Percentiles rank a stretch among this genome's conserved stretches.
phyloP scores from a whole-genome alignment of 2,113 vertebrate species.

The Corythaixoides concolor region DNA sequence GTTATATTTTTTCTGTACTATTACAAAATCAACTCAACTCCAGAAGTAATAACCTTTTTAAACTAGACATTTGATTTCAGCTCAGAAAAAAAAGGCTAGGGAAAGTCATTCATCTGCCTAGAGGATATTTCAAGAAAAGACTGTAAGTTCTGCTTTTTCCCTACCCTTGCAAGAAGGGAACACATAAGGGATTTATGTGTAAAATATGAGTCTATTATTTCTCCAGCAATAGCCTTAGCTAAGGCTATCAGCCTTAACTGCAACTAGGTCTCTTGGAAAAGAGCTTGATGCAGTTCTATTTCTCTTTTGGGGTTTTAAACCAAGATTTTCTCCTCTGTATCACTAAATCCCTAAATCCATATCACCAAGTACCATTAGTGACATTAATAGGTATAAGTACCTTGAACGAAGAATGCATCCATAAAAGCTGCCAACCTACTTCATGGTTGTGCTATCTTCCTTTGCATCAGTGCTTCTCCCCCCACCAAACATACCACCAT shows the following conservation, averaged over 20 bases:
- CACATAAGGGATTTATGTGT: background rate
- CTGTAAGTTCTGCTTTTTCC: background rate
- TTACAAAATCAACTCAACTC: background rate
- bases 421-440: background rate
- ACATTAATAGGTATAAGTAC: background rate
- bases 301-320: background rate
- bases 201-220: background rate
- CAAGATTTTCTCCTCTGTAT: background rate
- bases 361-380: background rate
- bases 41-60: background rate
- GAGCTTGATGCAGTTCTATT: background rate
- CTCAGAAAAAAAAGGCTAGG: background rate
- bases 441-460: rapidly evolving
- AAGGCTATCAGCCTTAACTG: background rate
- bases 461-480: background rate
- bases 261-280: background rate
- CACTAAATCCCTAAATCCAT: background rate
- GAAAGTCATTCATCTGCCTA: background rate
- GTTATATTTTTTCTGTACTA: background rate
- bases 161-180: background rate
- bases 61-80: background rate
- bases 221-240: background rate
- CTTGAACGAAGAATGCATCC: background rate
- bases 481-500: background rate
- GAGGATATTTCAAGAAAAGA: background rate